Conservation (phyloP, 2,888 invertebrate genomes). For the Galerucella nymphaeae region DNA sequence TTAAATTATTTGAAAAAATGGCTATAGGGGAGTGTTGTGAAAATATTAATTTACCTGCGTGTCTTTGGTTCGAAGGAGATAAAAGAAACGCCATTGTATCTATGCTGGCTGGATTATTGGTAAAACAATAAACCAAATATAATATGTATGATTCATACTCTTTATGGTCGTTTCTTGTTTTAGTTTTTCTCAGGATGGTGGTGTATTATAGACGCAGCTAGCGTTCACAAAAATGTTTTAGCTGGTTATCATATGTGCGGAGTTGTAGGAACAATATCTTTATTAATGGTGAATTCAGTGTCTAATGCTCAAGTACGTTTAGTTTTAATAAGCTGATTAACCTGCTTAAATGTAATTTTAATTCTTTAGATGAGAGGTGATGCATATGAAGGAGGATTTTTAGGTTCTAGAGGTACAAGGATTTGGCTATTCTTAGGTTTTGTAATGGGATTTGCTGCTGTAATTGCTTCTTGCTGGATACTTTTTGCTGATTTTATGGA, state of each 20-base stretch:
- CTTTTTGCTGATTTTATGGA: constrained; percentile 88
- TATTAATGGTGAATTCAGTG: constrained; percentile 97
- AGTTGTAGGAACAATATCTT: constrained; percentile 91
- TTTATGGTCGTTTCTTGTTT: constrained; percentile 42
- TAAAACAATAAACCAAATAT: constrained; percentile 63
- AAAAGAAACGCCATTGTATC: constrained; percentile 89
- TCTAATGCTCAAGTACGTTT: constrained; percentile 85
- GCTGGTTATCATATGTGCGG: constrained; percentile 92
- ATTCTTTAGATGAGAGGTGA: constrained; percentile 77
- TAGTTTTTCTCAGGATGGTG: constrained; percentile 98
- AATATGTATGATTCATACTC: constrained; percentile 23
- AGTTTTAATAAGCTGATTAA: not conserved
- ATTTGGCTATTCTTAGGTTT: constrained; percentile 97
- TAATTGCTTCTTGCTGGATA: constrained; percentile 97
- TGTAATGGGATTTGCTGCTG: constrained; percentile 94
- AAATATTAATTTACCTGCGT: constrained; percentile 78
- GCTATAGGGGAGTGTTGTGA: constrained; percentile 68
- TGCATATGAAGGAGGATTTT: constrained; percentile 83
- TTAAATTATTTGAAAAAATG: constrained; percentile 48
- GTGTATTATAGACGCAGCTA: constrained; percentile 95
- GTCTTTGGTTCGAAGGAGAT: constrained; percentile 88
- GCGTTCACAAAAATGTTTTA: constrained; percentile 78
- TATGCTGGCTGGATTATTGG: constrained; percentile 87
- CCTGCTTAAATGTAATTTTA: not conserved
- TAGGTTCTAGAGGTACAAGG: constrained; percentile 88